These are phyloP conservation scores for Dicranocentrus wangi DNA, from an alignment of 2,888 invertebrate genomes.

Conservation along the genomic window DNA sequence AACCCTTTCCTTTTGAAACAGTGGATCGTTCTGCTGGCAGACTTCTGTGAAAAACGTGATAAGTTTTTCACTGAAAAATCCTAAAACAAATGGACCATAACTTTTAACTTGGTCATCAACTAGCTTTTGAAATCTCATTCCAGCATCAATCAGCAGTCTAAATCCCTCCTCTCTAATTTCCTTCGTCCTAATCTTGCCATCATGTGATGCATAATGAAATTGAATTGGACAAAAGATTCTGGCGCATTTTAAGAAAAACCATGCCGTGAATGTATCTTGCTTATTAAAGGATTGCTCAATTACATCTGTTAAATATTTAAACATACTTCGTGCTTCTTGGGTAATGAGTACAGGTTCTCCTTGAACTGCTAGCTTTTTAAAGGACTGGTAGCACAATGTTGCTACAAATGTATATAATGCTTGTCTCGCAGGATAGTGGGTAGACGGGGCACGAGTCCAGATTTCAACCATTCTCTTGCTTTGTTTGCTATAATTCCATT, in stretches of 20 bases:
- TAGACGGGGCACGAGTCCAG: slow-evolving; percentile 44
- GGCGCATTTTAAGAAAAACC: slow-evolving; percentile 51
- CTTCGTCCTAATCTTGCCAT: slow-evolving; percentile 49
- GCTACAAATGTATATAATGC: slow-evolving; percentile 38
- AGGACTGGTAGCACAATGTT: slow-evolving; percentile 41
- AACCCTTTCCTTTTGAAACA: slow-evolving; percentile 43
- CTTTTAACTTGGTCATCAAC: slow-evolving; percentile 57
- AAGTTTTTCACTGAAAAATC: slow-evolving; percentile 48
- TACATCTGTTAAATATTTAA: slow-evolving; percentile 32
- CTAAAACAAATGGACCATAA: slow-evolving; percentile 52
- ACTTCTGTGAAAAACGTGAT: slow-evolving; percentile 33
- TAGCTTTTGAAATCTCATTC: slow-evolving; percentile 52
- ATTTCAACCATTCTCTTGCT: slow-evolving; percentile 49
- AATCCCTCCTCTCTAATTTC: slow-evolving; percentile 53
- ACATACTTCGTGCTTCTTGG: slow-evolving; percentile 39
- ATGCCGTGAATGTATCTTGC: slow-evolving; percentile 50
- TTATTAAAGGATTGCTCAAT: slow-evolving; percentile 43
- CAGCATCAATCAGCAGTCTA: slow-evolving; percentile 41
- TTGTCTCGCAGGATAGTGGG: slow-evolving; percentile 40
- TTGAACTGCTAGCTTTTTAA: slow-evolving; percentile 40
- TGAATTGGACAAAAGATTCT: slow-evolving; percentile 41
- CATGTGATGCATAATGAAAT: slow-evolving; percentile 37
- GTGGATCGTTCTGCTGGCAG: slow-evolving; percentile 23
- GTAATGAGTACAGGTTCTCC: slow-evolving; percentile 13
- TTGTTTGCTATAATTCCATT: slow-evolving; percentile 51